Evolutionary conservation across 2,888 invertebrate species (phyloP), one percentile per base, ranked within the genome.

Genomic region (Amiota communis): DNA sequence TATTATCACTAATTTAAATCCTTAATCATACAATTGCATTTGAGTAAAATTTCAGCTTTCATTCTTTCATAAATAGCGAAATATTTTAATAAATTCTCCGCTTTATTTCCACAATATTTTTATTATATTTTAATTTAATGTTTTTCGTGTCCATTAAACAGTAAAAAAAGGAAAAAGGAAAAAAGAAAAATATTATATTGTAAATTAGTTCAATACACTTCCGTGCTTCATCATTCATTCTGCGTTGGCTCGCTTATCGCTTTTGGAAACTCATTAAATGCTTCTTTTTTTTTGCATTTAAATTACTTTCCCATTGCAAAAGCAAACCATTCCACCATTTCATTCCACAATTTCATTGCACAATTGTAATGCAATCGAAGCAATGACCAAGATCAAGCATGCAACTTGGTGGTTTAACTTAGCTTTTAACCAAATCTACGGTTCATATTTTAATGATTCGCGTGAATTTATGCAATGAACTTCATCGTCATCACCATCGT

Each of bases 301-400:
- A 83, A 84, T 83, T 77, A 84, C 82, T 83, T 83, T 84, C 85
- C 82, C 82, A 84, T 80, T 82, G 80, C 73, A 47, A 17, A 36
- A 17, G 67, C n/a, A 51, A 13, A 15, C 48, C 46, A 56, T 59
- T 13, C 10, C 57, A 23, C 17, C 23, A 36, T 6, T 4, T 6
- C 36, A 36, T 36, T 36, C 36, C 36, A 36, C 36, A 1, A 23
- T 3, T 23, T 23, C 23, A 23, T 23, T 23, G 2, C 23, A 23
- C 23, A 6, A 36, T 36, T 36, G 36, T 10, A 59, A 17, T 15
- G 59, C 59, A 59, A 59, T 17, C 53, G 15, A 59, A 59, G 59
- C n/a, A 36, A 6, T 15, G 57, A 13, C 57, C 57, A 15, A n/a
- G 57, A 15, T 15, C 15, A 17, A 20, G 20, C 59, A 20, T 20